Percentiles rank a stretch among this genome's conserved stretches.
Evolutionary conservation across 2,888 invertebrate species (phyloP).

Genomic region (Tenthredo distinguenda): DNA sequence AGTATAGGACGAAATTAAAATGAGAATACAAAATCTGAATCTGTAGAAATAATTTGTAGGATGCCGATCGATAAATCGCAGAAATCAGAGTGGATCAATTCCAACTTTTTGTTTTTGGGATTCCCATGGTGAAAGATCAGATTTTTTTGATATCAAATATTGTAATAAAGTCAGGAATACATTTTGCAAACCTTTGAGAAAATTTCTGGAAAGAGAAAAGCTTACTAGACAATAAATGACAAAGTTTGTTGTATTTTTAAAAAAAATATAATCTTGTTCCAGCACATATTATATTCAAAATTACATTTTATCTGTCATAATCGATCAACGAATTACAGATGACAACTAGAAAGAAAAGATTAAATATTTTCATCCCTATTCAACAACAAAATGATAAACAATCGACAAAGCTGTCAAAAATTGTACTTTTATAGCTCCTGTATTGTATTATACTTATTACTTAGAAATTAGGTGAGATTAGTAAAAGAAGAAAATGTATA

Average conservation of each 20-base stretch:
- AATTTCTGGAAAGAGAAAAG: neutral
- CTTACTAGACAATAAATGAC: neutral
- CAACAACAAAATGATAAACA: neutral
- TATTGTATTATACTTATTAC: neutral
- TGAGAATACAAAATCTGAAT: neutral
- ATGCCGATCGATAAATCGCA: no score
- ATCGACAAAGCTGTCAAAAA: neutral
- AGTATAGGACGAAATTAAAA: neutral
- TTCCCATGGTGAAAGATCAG: neutral
- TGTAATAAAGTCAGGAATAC: neutral
- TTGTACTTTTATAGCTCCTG: neutral
- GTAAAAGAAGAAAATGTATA: neutral
- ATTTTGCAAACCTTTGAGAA: neutral
- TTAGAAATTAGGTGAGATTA: neutral
- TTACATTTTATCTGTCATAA: neutral
- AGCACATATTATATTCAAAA: neutral
- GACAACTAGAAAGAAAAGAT: neutral
- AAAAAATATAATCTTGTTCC: slow-evolving; percentile 29
- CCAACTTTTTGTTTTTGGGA: no score
- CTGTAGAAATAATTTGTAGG: neutral
- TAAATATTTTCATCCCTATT: neutral
- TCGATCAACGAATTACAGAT: slow-evolving; percentile 19
- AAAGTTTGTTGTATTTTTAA: neutral
- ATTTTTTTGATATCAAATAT: neutral
- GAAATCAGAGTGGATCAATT: no score